Conservation (phyloP, 1,140 invertebrate species). For the Leucophenga varia region DNA sequence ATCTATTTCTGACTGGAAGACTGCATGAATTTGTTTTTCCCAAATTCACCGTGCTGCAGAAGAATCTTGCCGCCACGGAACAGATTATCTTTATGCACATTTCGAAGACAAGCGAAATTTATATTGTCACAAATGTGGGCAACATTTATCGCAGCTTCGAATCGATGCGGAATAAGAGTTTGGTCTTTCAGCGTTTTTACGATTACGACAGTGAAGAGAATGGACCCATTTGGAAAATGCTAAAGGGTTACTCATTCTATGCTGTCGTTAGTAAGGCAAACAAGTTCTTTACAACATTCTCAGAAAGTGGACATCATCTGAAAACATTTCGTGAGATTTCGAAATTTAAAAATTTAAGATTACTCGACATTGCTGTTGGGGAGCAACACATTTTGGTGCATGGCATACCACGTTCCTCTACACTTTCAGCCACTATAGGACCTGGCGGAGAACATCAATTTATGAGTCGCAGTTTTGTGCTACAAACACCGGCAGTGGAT, state of each 20-base stretch:
- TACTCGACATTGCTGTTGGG: slow-evolving; percentile 49
- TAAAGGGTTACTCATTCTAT: slow-evolving; percentile 49
- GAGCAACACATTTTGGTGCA: slow-evolving; percentile 52
- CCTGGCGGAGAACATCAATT: slow-evolving; percentile 29
- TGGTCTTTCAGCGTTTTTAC: slow-evolving; percentile 52
- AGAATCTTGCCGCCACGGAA: slow-evolving; percentile 44
- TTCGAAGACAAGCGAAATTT: slow-evolving; percentile 54
- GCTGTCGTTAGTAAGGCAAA: slow-evolving; percentile 49
- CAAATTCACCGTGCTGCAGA: slow-evolving; percentile 47
- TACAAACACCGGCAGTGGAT: slow-evolving; percentile 24
- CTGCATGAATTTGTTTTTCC: slow-evolving; percentile 51
- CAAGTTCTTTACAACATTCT: slow-evolving; percentile 54
- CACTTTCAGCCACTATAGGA: slow-evolving; percentile 26
- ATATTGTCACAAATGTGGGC: slow-evolving; percentile 49
- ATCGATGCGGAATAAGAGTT: slow-evolving; percentile 44
- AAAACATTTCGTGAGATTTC: slow-evolving; percentile 56
- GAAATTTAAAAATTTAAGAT: slow-evolving; percentile 48
- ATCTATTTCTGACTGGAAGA: slow-evolving; percentile 42
- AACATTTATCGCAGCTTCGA: slow-evolving; percentile 51
- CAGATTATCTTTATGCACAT: slow-evolving; percentile 54
- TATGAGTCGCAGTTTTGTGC: slow-evolving; percentile 33
- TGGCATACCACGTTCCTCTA: slow-evolving; percentile 41
- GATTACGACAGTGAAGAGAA: slow-evolving; percentile 55
- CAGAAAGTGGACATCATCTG: slow-evolving; percentile 52
- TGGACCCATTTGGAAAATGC: slow-evolving; percentile 52